Evolutionary conservation across 2,797 vertebrate species (phyloP).

Genomic region (Gastrophryne carolinensis): DNA sequence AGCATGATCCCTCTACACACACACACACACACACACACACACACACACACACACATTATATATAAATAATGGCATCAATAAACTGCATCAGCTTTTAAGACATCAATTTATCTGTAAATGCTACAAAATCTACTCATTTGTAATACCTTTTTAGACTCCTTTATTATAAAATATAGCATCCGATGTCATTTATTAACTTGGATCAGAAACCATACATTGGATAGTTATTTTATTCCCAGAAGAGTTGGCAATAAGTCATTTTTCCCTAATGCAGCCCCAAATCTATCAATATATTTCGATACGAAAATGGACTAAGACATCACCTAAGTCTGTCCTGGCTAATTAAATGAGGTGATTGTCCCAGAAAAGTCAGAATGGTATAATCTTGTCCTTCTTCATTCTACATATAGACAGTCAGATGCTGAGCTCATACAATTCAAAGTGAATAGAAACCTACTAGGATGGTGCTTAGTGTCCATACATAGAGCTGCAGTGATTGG

Average conservation of each 20-base stretch:
- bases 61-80: too few species aligned
- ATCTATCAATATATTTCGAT: not conserved
- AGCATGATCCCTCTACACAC: too few species aligned
- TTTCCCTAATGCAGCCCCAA: conserved; percentile 1
- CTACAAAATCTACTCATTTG: too few species aligned
- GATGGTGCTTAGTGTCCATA: not conserved
- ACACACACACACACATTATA: too few species aligned
- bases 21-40: too few species aligned
- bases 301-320: conserved; percentile 6
- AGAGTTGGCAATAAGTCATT: not conserved
- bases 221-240: not conserved
- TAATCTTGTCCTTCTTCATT: not conserved
- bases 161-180: not conserved
- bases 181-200: not conserved
- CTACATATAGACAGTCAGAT: not conserved
- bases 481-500: not conserved
- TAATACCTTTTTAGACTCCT: not conserved
- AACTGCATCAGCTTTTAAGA: too few species aligned
- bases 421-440: conserved; percentile 3
- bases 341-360: not conserved
- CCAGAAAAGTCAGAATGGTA: conserved; percentile 33
- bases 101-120: too few species aligned
- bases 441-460: not conserved
- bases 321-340: conserved; percentile 9
- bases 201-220: not conserved